Evolutionary conservation across 1,140 invertebrate genomes (phyloP), one percentile per base, ranked within the genome.

Genomic region (Caenorhabditis remanei): DNA sequence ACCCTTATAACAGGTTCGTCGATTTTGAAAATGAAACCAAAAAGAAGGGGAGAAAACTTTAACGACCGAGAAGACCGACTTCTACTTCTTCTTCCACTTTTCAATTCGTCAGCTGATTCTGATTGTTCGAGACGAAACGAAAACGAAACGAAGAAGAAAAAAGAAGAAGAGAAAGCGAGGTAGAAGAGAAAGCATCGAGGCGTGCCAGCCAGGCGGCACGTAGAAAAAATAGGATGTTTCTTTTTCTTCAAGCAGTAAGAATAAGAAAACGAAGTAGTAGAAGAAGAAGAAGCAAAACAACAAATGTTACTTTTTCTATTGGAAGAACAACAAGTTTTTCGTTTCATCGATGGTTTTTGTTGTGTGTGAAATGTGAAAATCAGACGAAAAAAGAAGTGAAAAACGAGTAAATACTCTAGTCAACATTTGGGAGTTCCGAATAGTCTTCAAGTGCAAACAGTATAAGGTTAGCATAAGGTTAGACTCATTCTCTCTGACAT

Each of bases 381-480:
- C n/a, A 79, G n/a, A 43, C 46, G 19, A 21, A n/a, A n/a, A 61
- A 24, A n/a, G 56, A 21, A 24, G 19, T 7, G 19, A 58, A 7
- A 9, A 65, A 40, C 2, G 21, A 46, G 65, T 79, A 79, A 79
- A 79, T 79, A 79, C 24, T 63, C 61, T 14, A 24, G 50, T 50
- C 24, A 46, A 79, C 65, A 19, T 79, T 24, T 53, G 71, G 50
- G 46, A 79, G 71, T 79, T 79, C 71, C 71, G 21, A 79, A 79
- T 50, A 79, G 71, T 50, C 46, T 79, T 53, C 71, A 48, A 48
- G 71, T 50, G 71, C 71, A 79, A 79, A 79, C 71, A 79, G 71
- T 50, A 79, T 79, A 79, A 50, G 71, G 71, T 79, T 50, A 79
- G 71, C 71, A 79, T 41, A 50, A 50, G 71, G 71, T 50, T 24